Base-by-base conservation (phyloP, 2,797 vertebrate species). In the Urocyon cinereoargenteus region DNA sequence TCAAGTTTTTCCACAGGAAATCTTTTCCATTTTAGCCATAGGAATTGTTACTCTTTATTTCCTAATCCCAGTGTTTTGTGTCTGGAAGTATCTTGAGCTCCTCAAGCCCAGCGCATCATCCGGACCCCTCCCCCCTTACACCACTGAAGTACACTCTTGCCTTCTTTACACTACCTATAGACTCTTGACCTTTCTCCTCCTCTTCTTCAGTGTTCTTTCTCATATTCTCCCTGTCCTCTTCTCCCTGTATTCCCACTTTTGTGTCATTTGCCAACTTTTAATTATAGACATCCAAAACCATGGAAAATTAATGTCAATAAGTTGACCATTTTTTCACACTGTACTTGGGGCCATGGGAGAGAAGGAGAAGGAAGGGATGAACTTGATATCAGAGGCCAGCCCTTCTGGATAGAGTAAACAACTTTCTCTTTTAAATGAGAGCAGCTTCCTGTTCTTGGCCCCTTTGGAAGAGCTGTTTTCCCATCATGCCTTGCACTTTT, bases 1-100 rank as follows among this genome's bases (percentile, higher is more conserved):
- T 94, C 83, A 49, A 88, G 19, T 78, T 97, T 90, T 96, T 82
- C 87, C 68, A 88, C 77, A 97, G 85, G 84, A 97, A 95, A 85
- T 93, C 55, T 81, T 91, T 93, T 93, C 96, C 84, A 79, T 94
- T 94, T 95, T 49, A 86, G 64, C 59, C n/a, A 18, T 90, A 91
- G 51, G 86, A 96, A 92, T 72, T 90, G 66, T 26, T 78, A 57
- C 93, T 87, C 40, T 94, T 97, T 93, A 90, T 92, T 97, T 90
- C 66, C 31, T 90, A 26, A 75, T 57, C 57, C 90, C 84, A 97
- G 86, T 94, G 91, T 83, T 95, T 96, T 88, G 45, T 90, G 85
- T 96, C 85, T 98, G 90, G 87, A 94, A 94, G 86, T 73, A 36
- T 70, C 85, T 57, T 57, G 66, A 88, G 40, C 85, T 89, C 40